phyloP scores from a whole-genome alignment of 2,797 vertebrate genomes.

The Varecia variegata region DNA sequence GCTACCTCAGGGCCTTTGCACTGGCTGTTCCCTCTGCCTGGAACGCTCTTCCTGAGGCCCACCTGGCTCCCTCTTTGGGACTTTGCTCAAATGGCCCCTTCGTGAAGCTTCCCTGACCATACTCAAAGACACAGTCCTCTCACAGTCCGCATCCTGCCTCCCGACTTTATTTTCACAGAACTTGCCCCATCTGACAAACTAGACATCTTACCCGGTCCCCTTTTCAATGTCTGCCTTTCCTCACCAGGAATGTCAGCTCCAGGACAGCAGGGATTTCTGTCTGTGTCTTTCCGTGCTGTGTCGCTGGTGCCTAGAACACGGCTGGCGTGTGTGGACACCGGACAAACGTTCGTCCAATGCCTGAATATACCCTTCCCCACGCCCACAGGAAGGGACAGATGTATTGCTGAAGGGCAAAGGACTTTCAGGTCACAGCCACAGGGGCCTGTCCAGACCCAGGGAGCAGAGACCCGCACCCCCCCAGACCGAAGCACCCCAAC shows the following conservation, averaged over 20 bases:
- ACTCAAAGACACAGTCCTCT: background rate
- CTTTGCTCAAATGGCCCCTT: background rate
- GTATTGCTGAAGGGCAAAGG: conserved; percentile 5
- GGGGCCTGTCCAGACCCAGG: background rate
- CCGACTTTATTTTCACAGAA: background rate
- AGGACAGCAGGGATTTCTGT: background rate
- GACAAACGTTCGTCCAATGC: background rate
- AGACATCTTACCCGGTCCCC: background rate
- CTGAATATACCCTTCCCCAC: background rate
- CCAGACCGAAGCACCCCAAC: background rate
- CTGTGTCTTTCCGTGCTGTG: background rate
- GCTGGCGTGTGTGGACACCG: background rate
- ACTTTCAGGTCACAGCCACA: background rate
- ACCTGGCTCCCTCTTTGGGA: background rate
- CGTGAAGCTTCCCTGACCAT: background rate
- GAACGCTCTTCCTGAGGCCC: background rate
- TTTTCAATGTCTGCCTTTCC: background rate
- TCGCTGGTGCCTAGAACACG: background rate
- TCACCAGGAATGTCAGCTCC: background rate
- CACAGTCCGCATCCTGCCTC: background rate
- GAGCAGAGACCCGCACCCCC: background rate
- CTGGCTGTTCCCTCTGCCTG: background rate
- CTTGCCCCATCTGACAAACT: background rate
- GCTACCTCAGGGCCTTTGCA: conserved; percentile 46
- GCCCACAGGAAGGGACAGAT: conserved; percentile 7